Conservation (phyloP, 2,797 vertebrate species). For the Furcifer pardalis region DNA sequence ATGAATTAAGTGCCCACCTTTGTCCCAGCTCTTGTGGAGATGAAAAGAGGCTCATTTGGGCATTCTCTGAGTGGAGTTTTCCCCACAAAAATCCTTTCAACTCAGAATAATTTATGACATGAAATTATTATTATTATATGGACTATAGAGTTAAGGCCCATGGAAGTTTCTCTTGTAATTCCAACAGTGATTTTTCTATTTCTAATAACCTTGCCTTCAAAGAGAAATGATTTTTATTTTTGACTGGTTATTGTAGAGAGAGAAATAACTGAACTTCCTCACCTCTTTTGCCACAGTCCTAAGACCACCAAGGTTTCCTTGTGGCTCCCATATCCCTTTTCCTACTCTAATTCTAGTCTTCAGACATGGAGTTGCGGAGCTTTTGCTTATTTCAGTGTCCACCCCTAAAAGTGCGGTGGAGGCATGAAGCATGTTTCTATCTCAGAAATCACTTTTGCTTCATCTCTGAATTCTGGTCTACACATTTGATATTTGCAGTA, state of each 20-base stretch:
- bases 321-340: too few relatives aligned
- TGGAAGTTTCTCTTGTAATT: neutral
- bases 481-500: conserved; percentile 21
- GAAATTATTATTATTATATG: too few relatives aligned
- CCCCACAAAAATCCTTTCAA: too few relatives aligned
- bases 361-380: neutral
- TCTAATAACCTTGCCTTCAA: neutral
- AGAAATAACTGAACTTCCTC: neutral
- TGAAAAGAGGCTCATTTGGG: too few relatives aligned
- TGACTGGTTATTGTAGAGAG: neutral
- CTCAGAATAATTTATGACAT: too few relatives aligned
- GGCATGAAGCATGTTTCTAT: neutral
- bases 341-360: too few relatives aligned
- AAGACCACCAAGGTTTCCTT: neutral
- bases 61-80: too few relatives aligned
- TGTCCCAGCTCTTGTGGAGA: too few relatives aligned
- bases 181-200: neutral
- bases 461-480: conserved; percentile 28
- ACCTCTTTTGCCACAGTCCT: too few relatives aligned
- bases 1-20: too few relatives aligned
- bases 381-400: neutral
- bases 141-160: too few relatives aligned
- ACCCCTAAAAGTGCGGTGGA: neutral
- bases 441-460: neutral
- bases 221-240: neutral